Conservation (phyloP, 2,797 vertebrate species). For the Syndactyla subalaris region DNA sequence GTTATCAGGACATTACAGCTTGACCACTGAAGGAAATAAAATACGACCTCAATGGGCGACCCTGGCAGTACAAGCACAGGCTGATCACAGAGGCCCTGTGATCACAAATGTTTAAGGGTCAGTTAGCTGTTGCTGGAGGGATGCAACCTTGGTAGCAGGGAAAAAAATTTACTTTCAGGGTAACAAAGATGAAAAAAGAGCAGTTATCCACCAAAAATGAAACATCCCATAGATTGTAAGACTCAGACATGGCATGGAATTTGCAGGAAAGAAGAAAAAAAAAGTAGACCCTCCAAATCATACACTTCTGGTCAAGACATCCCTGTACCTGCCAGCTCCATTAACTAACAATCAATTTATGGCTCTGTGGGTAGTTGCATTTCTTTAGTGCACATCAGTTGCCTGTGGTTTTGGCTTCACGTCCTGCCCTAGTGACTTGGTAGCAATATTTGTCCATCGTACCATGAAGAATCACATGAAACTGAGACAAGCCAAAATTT, state of each 20-base stretch:
- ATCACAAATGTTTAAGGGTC: neutral
- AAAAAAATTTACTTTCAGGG: neutral
- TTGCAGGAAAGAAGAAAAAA: neutral
- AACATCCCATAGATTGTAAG: neutral
- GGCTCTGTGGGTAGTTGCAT: neutral
- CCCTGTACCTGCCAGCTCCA: neutral
- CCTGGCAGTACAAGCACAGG: neutral
- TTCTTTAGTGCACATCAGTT: neutral
- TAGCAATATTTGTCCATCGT: neutral
- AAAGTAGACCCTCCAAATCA: neutral
- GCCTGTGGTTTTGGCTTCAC: neutral
- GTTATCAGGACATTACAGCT: neutral
- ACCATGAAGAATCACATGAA: fast-evolving
- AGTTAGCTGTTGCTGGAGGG: neutral
- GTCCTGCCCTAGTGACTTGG: neutral
- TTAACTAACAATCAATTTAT: neutral
- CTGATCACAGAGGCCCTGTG: neutral
- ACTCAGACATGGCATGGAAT: neutral
- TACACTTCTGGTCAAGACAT: neutral
- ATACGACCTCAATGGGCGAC: fast-evolving
- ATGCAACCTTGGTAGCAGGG: neutral
- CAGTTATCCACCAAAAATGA: neutral
- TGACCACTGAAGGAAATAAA: neutral
- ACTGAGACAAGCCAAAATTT: neutral
- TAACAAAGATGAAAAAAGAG: neutral